Base-by-base conservation (phyloP, 2,888 invertebrate genomes). In the Chironomus tentans region DNA sequence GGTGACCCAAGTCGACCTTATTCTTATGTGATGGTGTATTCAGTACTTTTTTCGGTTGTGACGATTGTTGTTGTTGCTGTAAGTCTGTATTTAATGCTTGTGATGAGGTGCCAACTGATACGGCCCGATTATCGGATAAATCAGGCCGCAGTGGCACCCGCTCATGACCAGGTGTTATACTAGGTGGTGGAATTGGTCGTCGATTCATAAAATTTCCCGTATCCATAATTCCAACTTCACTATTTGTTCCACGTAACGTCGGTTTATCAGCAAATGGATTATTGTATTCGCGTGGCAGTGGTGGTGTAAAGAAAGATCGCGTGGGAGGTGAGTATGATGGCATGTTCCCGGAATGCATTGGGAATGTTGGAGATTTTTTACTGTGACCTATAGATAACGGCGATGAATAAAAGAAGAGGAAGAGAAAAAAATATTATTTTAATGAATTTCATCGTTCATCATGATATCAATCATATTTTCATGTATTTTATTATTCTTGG, bases 261-360 rank as follows among this genome's bases (percentile, higher is more conserved):
- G 94, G 94, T 83, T 93, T 94, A 82, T 94, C 93, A n/a, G 93
- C 93, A 81, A 94, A 94, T 0, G 94, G 93, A 85, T 93, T 92
- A 78, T 90, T 88, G 81, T 92, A 92, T 83, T 93, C 93, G 7
- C 92, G 92, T 13, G 93, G 94, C 78, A 94, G 83, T 0, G 93
- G 93, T 1, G 94, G 94, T 0, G 94, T 94, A 83, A 92, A 90
- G 82, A 92, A 91, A 13, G 90, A 87, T 77, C 93, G 85, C 47
- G 91, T 91, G 22, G 94, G 93, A 73, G 93, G 93, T 28, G 93
- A 92, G 84, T 94, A 94, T 50, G 92, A 92, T 56, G 93, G 93
- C 79, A 92, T 87, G 79, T 92, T 92, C 71, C 89, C 91, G 15
- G 87, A 85, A 79, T 86, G 86, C 82, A 87, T 86, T 13, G 85